Base-by-base conservation (phyloP, 2,888 invertebrate genomes). In the Plebejus anna region DNA sequence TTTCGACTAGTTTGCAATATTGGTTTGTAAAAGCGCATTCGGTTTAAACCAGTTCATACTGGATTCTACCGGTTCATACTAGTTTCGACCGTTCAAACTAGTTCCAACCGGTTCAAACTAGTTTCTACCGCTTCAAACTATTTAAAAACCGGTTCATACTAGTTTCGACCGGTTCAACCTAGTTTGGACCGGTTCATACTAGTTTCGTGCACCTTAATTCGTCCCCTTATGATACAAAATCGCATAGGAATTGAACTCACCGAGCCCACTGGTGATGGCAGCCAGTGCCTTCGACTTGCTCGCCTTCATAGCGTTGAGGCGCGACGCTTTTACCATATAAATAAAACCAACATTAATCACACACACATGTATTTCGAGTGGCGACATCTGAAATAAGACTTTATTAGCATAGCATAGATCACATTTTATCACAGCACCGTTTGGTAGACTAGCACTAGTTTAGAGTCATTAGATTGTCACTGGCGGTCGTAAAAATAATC, bases 211-310 rank as follows among this genome's bases (percentile, higher is more conserved):
- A 28, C 55, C 73, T 73, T 28, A 55, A 73, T 73, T 51, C 73
- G 55, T 47, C 55, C 55, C 82, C 80, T 82, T 81, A 78, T 82
- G 82, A 82, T 76, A 81, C 78, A 80, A 55, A 61, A 70, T 22
- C 16, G 57, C 13, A 38, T 28, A 22, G 16, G 85, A 86, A 81
- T 78, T 81, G 77, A 82, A 98, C 98, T 98, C 96, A 98, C 98
- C 98, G 89, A 98, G 96, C 90, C 96, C 96, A 86, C 96, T 96
- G 90, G 97, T 97, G 95, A 98, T 96, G 95, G 98, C 97, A 94
- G 98, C 97, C 95, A 97, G 96, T 94, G 97, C 97, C 94, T 96
- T 95, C 94, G 96, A 96, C 96, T 97, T 96, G 95, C 96, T 96
- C 84, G 93, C 93, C 88, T 92, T 94, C 95, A 96, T 92, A 88